Base-by-base conservation (phyloP, 2,797 vertebrate species). In the Xenops minutus region DNA sequence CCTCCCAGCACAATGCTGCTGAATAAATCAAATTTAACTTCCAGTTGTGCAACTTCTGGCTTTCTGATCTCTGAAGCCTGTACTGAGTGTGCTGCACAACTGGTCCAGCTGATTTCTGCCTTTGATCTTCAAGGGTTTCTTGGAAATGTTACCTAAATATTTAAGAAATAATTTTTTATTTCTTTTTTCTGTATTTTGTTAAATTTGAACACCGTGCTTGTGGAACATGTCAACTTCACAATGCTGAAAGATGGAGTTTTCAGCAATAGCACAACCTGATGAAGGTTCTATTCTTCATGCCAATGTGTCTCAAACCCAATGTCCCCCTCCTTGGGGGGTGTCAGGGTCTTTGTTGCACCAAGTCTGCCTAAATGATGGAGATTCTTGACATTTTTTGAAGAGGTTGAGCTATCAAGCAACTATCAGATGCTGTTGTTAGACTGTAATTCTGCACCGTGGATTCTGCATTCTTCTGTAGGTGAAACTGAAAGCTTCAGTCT, bases 21-120 rank as follows among this genome's bases (percentile, higher is more conserved):
- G 93, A 96, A 96, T 96, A 95, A 94, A 94, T 96, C 37, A 92
- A 74, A 86, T 95, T 88, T 96, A 96, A 93, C 94, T 95, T 97
- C 83, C 77, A 96, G 93, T 95, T 95, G 83, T 92, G 88, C 93
- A 95, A 85, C 85, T 96, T 92, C 56, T 82, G 69, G 41, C 64
- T 95, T 94, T 96, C 56, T 90, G 74, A 92, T 92, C 93, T 95
- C 84, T 95, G 93, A 91, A 95, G 63, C 59, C 37, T 92, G n/a
- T 67, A 76, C 34, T 0, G 7, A 74, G 37, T 1, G 63, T 89
- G 59, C 90, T 93, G 71, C 36, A 87, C 88, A 88, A 90, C 89
- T 94, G 67, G 52, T 87, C 63, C 85, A 77, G 61, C 71, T 79
- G 80, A 95, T 10, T 93, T 90, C 37, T 79, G 41, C 34, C 36